A percentile compares a stretch with the other conserved stretches of the same genome.
Evolutionary conservation across 2,888 invertebrate genomes (phyloP).

Genomic region (Habroteleia sp.): DNA sequence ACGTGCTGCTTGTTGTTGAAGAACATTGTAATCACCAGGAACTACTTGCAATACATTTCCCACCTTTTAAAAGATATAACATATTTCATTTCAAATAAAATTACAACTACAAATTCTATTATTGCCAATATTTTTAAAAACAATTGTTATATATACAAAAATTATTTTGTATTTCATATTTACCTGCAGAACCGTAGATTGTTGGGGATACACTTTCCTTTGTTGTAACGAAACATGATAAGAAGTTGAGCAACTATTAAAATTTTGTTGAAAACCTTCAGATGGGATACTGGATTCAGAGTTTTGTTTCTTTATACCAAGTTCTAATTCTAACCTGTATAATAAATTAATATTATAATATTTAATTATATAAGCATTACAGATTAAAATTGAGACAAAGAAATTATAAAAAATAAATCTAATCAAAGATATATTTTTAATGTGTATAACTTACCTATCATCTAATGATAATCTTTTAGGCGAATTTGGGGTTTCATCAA

Average conservation of each 20-base stretch:
- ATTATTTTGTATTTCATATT: slow-evolving; percentile 3
- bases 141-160: too few relatives aligned
- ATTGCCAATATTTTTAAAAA: too few relatives aligned
- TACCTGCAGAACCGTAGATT: slow-evolving; percentile 77
- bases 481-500: slow-evolving; percentile 78
- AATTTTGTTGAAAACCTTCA: slow-evolving; percentile 65
- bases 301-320: slow-evolving; percentile 82
- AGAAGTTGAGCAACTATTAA: slow-evolving; percentile 63
- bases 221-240: slow-evolving; percentile 70
- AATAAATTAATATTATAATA: too few relatives aligned
- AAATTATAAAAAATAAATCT: too few relatives aligned
- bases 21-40: slow-evolving; percentile 81
- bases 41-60: slow-evolving; percentile 85
- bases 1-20: slow-evolving; percentile 44
- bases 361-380: too few relatives aligned
- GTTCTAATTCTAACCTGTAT: slow-evolving; percentile 82
- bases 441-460: slow-evolving; percentile 81
- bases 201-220: slow-evolving; percentile 73
- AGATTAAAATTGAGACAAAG: too few relatives aligned
- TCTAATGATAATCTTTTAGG: slow-evolving; percentile 84
- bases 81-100: too few relatives aligned
- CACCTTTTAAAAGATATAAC: too few relatives aligned
- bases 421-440: neutral
- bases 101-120: too few relatives aligned
- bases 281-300: slow-evolving; percentile 63